Evolutionary conservation across 1,140 invertebrate species (phyloP), one percentile per base, ranked within the genome.

Genomic region (Yoshiicerus persimilis): DNA sequence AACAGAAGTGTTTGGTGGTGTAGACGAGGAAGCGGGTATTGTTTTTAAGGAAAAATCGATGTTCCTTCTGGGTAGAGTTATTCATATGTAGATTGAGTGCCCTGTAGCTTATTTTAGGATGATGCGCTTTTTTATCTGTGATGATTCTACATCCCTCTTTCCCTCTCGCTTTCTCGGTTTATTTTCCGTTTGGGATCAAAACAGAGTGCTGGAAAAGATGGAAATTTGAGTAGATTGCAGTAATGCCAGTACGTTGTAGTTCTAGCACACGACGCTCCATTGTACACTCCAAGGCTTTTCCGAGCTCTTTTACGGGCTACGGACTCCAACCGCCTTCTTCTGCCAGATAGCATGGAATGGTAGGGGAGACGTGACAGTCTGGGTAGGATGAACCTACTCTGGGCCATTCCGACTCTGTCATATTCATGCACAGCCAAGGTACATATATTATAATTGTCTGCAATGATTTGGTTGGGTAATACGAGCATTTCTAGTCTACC

Each of bases 71-170:
- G 62, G 47, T 85, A 80, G 41, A n/a, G 84, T 39, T 89, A 89
- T 87, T 89, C 86, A 56, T 89, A 89, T 89, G 88, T 89, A 89
- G 88, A 89, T 89, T 87, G 88, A 87, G 88, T 89, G 83, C 85
- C 70, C 88, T 83, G 86, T 87, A 87, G 88, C 62, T 89, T 87
- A 89, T 87, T 89, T 56, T 83, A 84, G 34, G 75, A 86, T 89
- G 85, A 88, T 89, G 88, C 84, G 70, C 86, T 89, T 88, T 87
- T 89, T 89, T 89, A 88, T 88, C 88, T 88, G 56, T 87, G 84
- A 86, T 88, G 88, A 88, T 88, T 84, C 70, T 66, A 56, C 85
- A 34, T 64, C 41, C 34, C 23, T 80, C 38, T 38, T 34, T 62
- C 64, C 25, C 66, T 41, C 62, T 66, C 56, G 5, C 36, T n/a